phyloP scores from a whole-genome alignment of 2,113 vertebrate genomes.

The Rissa tridactyla region DNA sequence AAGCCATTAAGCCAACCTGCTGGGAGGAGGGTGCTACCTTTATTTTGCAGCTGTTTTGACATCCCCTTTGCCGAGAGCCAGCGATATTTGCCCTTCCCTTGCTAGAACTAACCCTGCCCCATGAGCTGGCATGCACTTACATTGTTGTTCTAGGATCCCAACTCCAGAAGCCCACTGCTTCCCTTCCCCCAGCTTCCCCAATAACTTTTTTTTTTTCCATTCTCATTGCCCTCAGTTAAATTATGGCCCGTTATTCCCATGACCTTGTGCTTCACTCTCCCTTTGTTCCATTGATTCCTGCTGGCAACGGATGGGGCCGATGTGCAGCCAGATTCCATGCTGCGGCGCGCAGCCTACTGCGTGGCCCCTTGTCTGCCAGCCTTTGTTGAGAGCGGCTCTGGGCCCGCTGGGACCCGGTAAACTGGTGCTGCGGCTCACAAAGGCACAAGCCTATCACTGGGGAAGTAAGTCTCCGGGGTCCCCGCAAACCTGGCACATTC shows the following conservation, averaged over 20 bases:
- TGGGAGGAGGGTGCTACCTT: not conserved
- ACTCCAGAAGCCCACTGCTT: not conserved
- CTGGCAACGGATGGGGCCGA: not conserved
- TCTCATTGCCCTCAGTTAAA: slow-evolving; percentile 12
- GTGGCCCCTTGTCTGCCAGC: not conserved
- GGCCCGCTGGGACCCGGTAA: not conserved
- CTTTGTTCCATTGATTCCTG: slow-evolving; percentile 49
- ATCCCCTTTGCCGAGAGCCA: not conserved
- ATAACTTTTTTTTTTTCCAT: not conserved
- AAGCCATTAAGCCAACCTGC: not conserved
- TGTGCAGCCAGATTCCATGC: not conserved
- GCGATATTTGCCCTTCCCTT: not conserved
- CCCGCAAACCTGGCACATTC: not conserved
- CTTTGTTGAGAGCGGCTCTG: slow-evolving; percentile 25
- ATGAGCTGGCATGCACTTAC: not conserved
- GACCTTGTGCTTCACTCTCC: slow-evolving; percentile 49
- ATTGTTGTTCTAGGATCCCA: not conserved
- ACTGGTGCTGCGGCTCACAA: not conserved
- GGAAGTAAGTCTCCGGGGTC: not conserved
- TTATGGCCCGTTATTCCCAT: slow-evolving; percentile 43
- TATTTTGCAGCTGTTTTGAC: not conserved
- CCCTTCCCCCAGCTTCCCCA: slow-evolving; percentile 35
- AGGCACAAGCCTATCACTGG: not conserved
- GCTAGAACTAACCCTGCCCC: not conserved
- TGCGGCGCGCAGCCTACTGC: not conserved